Evolutionary conservation across 2,113 vertebrate genomes (phyloP).

Genomic region (Alligator mississippiensis): DNA sequence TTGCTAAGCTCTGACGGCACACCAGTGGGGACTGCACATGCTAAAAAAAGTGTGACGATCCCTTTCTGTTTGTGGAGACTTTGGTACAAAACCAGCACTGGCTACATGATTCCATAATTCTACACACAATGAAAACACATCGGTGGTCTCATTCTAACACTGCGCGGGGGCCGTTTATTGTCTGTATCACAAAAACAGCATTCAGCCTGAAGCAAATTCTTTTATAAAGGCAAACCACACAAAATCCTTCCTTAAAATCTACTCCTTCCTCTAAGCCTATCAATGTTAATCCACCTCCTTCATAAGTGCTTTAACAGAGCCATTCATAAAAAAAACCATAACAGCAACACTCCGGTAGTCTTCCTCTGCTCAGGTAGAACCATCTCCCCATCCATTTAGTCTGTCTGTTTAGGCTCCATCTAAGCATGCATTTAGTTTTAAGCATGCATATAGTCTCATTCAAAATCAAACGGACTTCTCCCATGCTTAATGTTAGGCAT

Average conservation of each 20-base stretch:
- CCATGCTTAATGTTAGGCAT: not conserved
- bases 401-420: not conserved
- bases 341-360: not conserved
- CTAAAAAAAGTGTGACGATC: not conserved
- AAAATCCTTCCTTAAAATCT: conserved; percentile 24
- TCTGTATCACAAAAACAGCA: not conserved
- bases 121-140: not conserved
- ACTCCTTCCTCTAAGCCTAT: conserved; percentile 12
- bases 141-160: not conserved
- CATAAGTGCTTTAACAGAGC: not conserved
- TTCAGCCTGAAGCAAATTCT: conserved; percentile 17
- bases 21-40: not conserved
- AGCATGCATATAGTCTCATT: not conserved
- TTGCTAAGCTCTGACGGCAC: not conserved
- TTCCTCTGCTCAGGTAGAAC: not conserved
- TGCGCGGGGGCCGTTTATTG: not conserved
- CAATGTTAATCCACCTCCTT: not conserved
- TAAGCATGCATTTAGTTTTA: not conserved
- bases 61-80: not conserved
- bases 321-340: not conserved
- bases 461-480: not conserved
- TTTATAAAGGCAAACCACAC: conserved; percentile 11
- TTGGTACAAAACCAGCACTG: rapidly evolving
- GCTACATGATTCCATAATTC: not conserved
- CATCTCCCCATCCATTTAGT: not conserved